A percentile compares a stretch with the other conserved stretches of the same genome.
phyloP scores from a whole-genome alignment of 2,888 invertebrate species.

The Leptinotarsa rubiginosa region DNA sequence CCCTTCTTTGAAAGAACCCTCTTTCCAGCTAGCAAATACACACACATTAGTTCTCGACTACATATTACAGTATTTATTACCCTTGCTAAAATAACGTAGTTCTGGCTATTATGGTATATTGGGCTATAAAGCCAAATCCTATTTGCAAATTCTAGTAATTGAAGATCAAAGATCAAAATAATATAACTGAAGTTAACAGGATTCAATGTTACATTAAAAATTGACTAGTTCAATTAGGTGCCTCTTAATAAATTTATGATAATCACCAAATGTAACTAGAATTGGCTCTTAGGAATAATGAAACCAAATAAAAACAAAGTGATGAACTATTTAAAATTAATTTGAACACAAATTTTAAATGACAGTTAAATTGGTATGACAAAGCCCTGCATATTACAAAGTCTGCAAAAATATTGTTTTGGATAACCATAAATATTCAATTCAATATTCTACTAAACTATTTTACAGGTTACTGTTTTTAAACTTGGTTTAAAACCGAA shows the following conservation, averaged over 20 bases:
- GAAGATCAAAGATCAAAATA: neutral
- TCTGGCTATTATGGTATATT: too few relatives aligned
- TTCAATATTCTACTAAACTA: neutral
- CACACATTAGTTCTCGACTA: too few relatives aligned
- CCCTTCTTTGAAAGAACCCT: too few relatives aligned
- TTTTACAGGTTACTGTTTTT: neutral
- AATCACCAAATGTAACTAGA: neutral
- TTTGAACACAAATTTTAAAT: neutral
- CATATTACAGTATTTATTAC: too few relatives aligned
- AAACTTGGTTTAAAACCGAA: neutral
- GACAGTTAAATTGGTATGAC: neutral
- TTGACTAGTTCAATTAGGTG: neutral
- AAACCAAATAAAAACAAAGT: neutral
- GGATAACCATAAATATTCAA: neutral
- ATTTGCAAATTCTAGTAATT: neutral
- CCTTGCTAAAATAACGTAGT: too few relatives aligned
- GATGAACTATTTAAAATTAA: neutral
- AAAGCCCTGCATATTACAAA: neutral
- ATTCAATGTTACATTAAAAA: neutral
- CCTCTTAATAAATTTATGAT: neutral
- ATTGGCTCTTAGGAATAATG: neutral
- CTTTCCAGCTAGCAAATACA: too few relatives aligned
- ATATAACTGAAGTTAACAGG: neutral
- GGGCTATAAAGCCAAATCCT: neutral
- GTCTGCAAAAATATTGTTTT: slow-evolving; percentile 7